phyloP scores from a whole-genome alignment of 2,888 invertebrate genomes.

The Dicranocentrus wangi region DNA sequence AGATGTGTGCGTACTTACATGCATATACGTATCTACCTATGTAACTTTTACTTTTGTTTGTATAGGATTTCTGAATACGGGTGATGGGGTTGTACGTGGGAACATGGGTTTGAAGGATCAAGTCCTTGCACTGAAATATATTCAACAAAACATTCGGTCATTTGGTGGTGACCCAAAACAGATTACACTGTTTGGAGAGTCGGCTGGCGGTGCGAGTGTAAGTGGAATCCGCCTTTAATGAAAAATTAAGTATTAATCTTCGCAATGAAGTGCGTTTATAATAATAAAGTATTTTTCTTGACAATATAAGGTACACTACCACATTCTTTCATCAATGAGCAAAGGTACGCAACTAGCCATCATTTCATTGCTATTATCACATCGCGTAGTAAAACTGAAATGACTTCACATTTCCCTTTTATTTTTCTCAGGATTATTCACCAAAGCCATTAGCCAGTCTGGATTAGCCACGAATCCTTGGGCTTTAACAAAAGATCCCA shows the following conservation, averaged over 20 bases:
- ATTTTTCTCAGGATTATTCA: constrained; percentile 44
- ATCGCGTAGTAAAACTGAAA: not conserved
- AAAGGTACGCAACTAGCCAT: constrained; percentile 25
- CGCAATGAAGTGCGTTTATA: too few relatives aligned
- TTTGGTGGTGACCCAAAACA: constrained; percentile 27
- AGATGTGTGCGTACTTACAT: too few relatives aligned
- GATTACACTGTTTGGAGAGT: constrained; percentile 37
- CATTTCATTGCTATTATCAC: too few relatives aligned
- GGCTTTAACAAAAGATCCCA: constrained; percentile 58
- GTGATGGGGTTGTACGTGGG: constrained; percentile 64
- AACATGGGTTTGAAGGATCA: constrained; percentile 65
- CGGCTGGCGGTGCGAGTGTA: constrained; percentile 37
- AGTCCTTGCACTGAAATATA: constrained; percentile 12
- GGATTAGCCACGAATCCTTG: constrained; percentile 58
- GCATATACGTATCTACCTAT: too few relatives aligned
- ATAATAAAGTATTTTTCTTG: too few relatives aligned
- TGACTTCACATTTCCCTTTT: constrained; percentile 2
- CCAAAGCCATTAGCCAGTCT: constrained; percentile 52
- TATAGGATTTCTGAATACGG: constrained; percentile 69
- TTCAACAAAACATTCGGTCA: constrained; percentile 26
- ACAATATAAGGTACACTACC: too few relatives aligned
- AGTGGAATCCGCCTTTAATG: too few relatives aligned
- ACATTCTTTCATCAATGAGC: constrained; percentile 37
- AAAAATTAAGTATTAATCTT: too few relatives aligned
- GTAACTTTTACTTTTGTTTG: too few relatives aligned